Evolutionary conservation across 2,113 vertebrate genomes (phyloP).

Genomic region (Vireo altiloquus): DNA sequence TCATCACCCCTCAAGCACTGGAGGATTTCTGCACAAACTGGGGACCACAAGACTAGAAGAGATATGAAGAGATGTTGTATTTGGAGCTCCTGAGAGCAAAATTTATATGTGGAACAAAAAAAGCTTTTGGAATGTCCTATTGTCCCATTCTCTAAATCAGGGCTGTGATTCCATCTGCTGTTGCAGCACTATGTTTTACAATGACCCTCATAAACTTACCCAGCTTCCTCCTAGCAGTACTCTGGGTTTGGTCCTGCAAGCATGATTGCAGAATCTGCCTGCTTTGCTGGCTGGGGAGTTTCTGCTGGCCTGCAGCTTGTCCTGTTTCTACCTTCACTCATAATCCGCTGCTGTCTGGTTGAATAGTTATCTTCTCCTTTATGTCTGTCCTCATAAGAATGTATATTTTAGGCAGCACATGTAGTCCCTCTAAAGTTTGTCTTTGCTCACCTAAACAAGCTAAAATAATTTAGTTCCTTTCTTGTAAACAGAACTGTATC

Average conservation of each 20-base stretch:
- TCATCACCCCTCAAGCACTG: not conserved
- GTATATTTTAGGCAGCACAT: not conserved
- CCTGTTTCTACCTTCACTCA: not conserved
- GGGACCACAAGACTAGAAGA: not conserved
- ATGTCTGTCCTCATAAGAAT: not conserved
- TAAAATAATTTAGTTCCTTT: not conserved
- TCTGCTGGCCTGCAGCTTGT: not conserved
- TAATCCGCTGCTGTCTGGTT: not conserved
- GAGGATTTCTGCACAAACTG: not conserved
- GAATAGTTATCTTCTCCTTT: not conserved
- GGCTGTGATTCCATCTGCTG: not conserved
- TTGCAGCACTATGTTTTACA: not conserved
- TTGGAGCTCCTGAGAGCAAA: not conserved
- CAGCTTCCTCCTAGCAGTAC: not conserved
- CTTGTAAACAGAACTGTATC: conserved; percentile 8
- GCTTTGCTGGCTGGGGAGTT: not conserved
- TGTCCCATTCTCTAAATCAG: not conserved
- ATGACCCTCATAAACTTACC: not conserved
- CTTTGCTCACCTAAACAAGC: conserved; percentile 7
- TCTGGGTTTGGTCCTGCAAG: not conserved
- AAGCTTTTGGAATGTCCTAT: not conserved
- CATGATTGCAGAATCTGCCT: not conserved
- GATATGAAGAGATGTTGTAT: not conserved
- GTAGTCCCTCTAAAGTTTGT: not conserved
- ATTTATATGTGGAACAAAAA: not conserved